Conservation (phyloP, 2,113 vertebrate species). For the Edolisoma coerulescens region DNA sequence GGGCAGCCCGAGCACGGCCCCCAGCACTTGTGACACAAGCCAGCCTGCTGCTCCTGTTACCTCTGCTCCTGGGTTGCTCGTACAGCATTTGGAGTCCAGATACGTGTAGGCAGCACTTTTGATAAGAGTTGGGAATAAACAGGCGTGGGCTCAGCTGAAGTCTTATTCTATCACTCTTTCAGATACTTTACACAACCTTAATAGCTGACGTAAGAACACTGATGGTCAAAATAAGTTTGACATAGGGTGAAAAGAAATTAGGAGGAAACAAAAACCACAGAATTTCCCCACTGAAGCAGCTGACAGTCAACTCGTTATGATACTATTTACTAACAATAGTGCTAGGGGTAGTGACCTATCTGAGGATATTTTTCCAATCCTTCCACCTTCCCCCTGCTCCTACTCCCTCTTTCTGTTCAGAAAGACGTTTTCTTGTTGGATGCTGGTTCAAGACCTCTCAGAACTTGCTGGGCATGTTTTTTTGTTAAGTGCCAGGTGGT, state of each 20-base stretch:
- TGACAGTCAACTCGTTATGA: background rate
- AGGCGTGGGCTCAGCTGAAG: background rate
- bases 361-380: background rate
- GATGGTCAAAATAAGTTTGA: background rate
- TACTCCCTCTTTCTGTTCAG: background rate
- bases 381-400: background rate
- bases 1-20: background rate
- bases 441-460: background rate
- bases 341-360: background rate
- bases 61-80: accelerated
- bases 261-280: background rate
- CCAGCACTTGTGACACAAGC: background rate
- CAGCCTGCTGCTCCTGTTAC: background rate
- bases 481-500: conserved; percentile 52
- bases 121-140: background rate
- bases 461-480: conserved; percentile 27
- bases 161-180: background rate
- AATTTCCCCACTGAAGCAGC: background rate
- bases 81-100: background rate
- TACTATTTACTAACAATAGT: background rate
- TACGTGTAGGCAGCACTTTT: accelerated
- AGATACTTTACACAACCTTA: background rate
- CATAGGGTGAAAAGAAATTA: background rate
- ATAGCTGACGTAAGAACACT: background rate
- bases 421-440: background rate